Percentiles rank a stretch among this genome's conserved stretches.
Evolutionary conservation across 1,140 invertebrate genomes (phyloP).

Genomic region (Acromyrmex charruanus): DNA sequence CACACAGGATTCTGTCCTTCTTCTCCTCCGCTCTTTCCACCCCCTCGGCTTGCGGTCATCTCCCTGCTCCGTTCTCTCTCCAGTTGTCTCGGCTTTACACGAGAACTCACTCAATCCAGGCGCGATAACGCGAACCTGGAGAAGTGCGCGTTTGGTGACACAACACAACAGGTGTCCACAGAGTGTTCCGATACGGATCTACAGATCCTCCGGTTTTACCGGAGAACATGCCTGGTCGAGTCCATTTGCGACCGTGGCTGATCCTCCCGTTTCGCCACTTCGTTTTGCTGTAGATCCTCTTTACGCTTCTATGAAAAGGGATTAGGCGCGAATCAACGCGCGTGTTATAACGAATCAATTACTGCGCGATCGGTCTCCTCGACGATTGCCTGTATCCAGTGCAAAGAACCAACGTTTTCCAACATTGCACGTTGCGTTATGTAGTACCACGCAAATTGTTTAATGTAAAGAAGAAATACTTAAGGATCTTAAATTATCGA

Average conservation of each 20-base stretch:
- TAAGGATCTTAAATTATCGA: neutral
- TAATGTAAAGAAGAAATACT: neutral
- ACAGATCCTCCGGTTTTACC: slow-evolving; percentile 77
- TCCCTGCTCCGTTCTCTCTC: neutral
- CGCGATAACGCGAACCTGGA: slow-evolving; percentile 82
- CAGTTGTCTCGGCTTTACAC: slow-evolving; percentile 80
- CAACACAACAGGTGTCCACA: slow-evolving; percentile 84
- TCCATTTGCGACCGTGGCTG: slow-evolving; percentile 71
- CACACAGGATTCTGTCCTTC: slow-evolving; percentile 10
- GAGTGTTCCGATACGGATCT: slow-evolving; percentile 75
- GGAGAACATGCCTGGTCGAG: slow-evolving; percentile 58
- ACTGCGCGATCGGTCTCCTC: slow-evolving; percentile 5
- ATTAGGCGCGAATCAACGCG: slow-evolving; percentile 17
- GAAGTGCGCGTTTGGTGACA: slow-evolving; percentile 79
- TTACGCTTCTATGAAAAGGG: neutral
- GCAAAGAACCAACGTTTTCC: neutral
- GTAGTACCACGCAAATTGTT: neutral
- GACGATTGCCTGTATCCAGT: neutral
- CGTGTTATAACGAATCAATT: slow-evolving; percentile 34
- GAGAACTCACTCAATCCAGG: slow-evolving; percentile 84
- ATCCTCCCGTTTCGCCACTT: slow-evolving; percentile 66
- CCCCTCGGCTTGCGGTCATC: neutral
- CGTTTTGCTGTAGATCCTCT: slow-evolving; percentile 59
- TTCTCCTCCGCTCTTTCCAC: neutral
- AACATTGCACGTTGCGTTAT: neutral